phyloP scores from a whole-genome alignment of 2,888 invertebrate genomes.

The Hyposoter didymator region DNA sequence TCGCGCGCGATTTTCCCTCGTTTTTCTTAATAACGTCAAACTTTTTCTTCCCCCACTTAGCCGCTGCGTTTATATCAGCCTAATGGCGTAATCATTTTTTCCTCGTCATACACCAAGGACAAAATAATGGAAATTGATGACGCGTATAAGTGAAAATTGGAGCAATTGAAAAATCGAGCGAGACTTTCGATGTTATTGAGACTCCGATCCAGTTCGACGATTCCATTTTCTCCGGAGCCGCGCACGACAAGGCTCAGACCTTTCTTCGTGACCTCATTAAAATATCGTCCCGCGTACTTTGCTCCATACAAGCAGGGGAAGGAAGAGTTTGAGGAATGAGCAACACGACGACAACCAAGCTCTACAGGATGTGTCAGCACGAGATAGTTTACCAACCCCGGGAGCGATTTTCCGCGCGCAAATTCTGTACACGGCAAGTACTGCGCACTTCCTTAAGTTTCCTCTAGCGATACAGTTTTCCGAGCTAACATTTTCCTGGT shows the following conservation, averaged over 20 bases:
- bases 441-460: not conserved
- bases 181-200: not conserved
- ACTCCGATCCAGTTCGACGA: no score
- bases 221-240: no score
- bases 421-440: not conserved
- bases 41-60: not conserved
- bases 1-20: not conserved
- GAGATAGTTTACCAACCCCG: not conserved
- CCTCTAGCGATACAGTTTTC: not conserved
- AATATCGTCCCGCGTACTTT: no score
- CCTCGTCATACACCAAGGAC: not conserved
- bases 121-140: not conserved
- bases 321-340: no score
- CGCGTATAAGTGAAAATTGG: not conserved
- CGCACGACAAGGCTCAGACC: no score
- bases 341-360: no score
- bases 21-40: not conserved
- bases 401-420: not conserved
- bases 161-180: conserved; percentile 1
- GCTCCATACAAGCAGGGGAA: no score
- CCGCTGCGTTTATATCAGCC: not conserved
- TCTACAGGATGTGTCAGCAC: no score
- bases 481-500: not conserved
- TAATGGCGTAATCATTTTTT: not conserved
- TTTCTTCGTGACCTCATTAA: no score